Evolutionary conservation across 1,140 invertebrate genomes (phyloP).

Genomic region (Teleopsis dalmanni): DNA sequence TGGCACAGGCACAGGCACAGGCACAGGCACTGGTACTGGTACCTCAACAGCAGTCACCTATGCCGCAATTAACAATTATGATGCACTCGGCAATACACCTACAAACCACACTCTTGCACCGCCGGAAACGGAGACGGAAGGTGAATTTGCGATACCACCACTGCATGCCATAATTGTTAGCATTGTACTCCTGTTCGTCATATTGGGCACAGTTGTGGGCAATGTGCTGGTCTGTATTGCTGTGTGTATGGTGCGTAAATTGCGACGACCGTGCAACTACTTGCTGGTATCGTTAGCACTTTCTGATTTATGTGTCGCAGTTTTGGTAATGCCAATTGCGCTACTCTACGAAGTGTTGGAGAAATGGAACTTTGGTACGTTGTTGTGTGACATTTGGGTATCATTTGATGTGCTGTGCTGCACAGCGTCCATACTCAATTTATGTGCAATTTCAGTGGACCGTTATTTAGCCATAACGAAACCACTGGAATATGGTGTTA

Average conservation of each 20-base stretch:
- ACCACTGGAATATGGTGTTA: constrained; percentile 81
- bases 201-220: constrained; percentile 74
- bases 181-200: constrained; percentile 64
- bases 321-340: constrained; percentile 80
- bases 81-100: too few species aligned
- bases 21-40: too few species aligned
- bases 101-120: too few species aligned
- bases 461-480: constrained; percentile 87
- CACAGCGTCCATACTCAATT: constrained; percentile 84
- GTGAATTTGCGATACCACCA: constrained; percentile 41
- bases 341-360: constrained; percentile 73
- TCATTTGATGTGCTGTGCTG: constrained; percentile 74
- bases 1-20: too few species aligned
- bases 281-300: constrained; percentile 85
- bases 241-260: constrained; percentile 77
- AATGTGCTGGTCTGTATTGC: constrained; percentile 85
- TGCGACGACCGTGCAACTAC: constrained; percentile 78
- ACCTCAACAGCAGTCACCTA: too few species aligned
- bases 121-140: background rate
- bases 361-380: constrained; percentile 74
- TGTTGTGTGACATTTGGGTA: constrained; percentile 80
- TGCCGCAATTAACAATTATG: too few species aligned
- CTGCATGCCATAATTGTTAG: constrained; percentile 60
- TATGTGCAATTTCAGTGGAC: constrained; percentile 86
- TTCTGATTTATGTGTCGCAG: constrained; percentile 74